phyloP scores from a whole-genome alignment of 2,113 vertebrate species.

The Engystomops pustulosus region DNA sequence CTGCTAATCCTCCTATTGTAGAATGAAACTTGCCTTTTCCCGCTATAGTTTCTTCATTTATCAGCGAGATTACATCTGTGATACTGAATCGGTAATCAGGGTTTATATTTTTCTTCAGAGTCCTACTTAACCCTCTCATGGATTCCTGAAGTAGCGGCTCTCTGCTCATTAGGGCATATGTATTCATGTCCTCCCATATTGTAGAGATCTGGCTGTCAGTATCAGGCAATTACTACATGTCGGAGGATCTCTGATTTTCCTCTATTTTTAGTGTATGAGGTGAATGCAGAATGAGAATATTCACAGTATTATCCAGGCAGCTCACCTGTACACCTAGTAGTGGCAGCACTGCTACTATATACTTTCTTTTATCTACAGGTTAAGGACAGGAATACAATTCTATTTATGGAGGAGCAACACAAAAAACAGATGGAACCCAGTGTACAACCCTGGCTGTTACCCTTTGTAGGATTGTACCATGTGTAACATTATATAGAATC shows the following conservation, averaged over 20 bases:
- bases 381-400: no score
- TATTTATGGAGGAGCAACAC: no score
- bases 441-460: no score
- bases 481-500: no score
- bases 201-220: not conserved
- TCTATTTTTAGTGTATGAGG: not conserved
- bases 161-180: not conserved
- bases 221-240: not conserved
- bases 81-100: constrained; percentile 36
- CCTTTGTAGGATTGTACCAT: no score
- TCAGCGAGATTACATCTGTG: constrained; percentile 37
- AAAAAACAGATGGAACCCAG: no score
- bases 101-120: not conserved
- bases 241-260: not conserved
- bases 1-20: constrained; percentile 43
- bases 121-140: constrained; percentile 28
- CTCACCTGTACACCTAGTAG: no score
- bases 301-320: no score
- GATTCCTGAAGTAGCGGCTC: not conserved
- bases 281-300: no score
- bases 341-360: no score
- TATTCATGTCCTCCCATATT: not conserved
- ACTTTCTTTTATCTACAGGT: no score
- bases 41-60: constrained; percentile 38
- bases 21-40: constrained; percentile 30